Base-by-base conservation (phyloP, 2,888 invertebrate genomes). In the Chalcosyrphus nemorum region DNA sequence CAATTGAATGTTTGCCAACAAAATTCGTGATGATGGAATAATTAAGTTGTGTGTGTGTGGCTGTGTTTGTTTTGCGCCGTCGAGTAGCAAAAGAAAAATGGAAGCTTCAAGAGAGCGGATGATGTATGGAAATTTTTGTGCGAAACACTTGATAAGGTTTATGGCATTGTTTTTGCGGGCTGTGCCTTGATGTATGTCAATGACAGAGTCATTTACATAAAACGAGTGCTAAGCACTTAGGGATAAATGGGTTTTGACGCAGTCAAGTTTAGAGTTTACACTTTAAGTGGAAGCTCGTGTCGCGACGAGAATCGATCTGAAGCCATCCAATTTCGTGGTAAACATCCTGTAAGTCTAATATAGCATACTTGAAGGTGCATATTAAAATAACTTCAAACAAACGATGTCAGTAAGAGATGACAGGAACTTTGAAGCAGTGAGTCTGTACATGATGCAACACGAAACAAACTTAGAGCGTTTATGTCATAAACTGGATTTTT, bases 1-100 rank as follows among this genome's bases (percentile, higher is more conserved):
- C 82, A 82, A 82, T 82, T 82, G 82, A 82, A 82, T 82, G 82
- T 82, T 82, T 82, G 78, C 78, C 72, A 78, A 82, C 72, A 82
- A 74, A 78, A 78, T 82, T 82, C 78, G 50, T 63, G 78, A 74
- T 82, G 78, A 82, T 82, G 78, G 82, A 82, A 82, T 82, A 82
- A 82, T 82, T 72, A 82, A 82, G 78, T 78, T 74, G 72, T 57
- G 66, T 52, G 15, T 59, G 24, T 41, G 65, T 57, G 66, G 57
- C 19, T 59, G 24, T 41, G 65, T 45, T 45, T 63, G 27, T 43
- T 52, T 54, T 52, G 41, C 27, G 9, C 17, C 35, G 35, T 13
- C 7, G n/a, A n/a, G n/a, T n/a, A n/a, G 4, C 5, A 29, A 38
- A 19, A 32, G 38, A 38, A 52, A 38, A 38, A 52, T 32, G n/a